Evolutionary conservation across 2,113 vertebrate species (phyloP).

Genomic region (Chaetops frenatus): DNA sequence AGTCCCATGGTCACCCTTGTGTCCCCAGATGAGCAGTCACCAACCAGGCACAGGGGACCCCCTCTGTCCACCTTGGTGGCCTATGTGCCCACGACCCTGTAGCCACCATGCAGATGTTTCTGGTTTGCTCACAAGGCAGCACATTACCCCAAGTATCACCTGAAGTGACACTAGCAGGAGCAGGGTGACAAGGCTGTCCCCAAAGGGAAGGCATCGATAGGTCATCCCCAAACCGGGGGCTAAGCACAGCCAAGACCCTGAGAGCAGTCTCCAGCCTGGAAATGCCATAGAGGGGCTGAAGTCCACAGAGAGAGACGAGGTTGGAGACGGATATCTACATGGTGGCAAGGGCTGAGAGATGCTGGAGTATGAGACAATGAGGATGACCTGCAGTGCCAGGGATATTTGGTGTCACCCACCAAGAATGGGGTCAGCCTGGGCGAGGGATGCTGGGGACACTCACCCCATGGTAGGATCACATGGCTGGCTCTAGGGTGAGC

Average conservation of each 20-base stretch:
- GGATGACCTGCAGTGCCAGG: not conserved
- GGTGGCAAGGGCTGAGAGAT: not conserved
- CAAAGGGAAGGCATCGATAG: not conserved
- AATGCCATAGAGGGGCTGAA: not conserved
- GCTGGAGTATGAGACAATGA: not conserved
- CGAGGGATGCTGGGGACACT: rapidly evolving
- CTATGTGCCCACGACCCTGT: rapidly evolving
- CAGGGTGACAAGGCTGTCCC: not conserved
- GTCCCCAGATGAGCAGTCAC: rapidly evolving
- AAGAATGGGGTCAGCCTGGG: no score
- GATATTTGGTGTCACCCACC: not conserved
- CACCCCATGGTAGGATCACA: rapidly evolving
- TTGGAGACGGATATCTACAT: not conserved
- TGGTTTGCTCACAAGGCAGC: rapidly evolving
- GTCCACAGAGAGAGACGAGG: not conserved
- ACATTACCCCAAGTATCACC: not conserved
- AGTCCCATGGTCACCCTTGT: rapidly evolving
- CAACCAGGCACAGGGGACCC: not conserved
- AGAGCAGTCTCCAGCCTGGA: not conserved
- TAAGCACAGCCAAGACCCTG: not conserved
- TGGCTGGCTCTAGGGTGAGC: not conserved
- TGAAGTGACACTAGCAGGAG: not conserved
- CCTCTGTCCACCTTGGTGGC: not conserved
- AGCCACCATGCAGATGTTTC: not conserved
- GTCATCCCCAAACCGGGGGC: not conserved